These are phyloP conservation scores for Atrichornis clamosus DNA, from an alignment of 2,113 vertebrate genomes.

Conservation along the genomic window DNA sequence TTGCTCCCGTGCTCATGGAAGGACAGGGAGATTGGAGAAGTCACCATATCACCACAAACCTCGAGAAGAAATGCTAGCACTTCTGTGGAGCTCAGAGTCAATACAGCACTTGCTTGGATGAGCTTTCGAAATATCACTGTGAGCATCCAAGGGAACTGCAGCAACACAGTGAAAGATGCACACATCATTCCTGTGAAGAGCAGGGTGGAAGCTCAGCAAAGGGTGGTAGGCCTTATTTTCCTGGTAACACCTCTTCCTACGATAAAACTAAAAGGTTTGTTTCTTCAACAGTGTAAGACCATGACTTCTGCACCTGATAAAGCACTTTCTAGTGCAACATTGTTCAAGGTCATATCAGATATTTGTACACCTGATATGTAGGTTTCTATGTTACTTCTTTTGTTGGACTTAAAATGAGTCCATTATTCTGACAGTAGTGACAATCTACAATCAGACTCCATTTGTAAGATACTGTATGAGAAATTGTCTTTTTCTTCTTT, in stretches of 20 bases:
- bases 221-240: neutral
- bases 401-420: neutral
- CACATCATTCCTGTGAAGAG: neutral
- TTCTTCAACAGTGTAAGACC: neutral
- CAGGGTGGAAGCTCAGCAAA: neutral
- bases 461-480: neutral
- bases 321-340: neutral
- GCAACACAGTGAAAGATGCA: neutral
- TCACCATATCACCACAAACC: neutral
- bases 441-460: neutral
- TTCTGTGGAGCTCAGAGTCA: neutral
- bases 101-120: neutral
- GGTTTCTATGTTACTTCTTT: neutral
- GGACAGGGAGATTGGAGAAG: neutral
- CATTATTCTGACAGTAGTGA: neutral
- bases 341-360: neutral
- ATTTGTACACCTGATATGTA: neutral
- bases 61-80: fast-evolving
- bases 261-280: fast-evolving
- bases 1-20: neutral
- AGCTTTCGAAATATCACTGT: neutral
- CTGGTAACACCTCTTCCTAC: neutral
- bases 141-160: neutral
- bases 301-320: neutral
- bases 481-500: neutral